These are phyloP conservation scores for Lasioglossum calceatum DNA, from an alignment of 2,888 invertebrate genomes.

Conservation along the genomic window DNA sequence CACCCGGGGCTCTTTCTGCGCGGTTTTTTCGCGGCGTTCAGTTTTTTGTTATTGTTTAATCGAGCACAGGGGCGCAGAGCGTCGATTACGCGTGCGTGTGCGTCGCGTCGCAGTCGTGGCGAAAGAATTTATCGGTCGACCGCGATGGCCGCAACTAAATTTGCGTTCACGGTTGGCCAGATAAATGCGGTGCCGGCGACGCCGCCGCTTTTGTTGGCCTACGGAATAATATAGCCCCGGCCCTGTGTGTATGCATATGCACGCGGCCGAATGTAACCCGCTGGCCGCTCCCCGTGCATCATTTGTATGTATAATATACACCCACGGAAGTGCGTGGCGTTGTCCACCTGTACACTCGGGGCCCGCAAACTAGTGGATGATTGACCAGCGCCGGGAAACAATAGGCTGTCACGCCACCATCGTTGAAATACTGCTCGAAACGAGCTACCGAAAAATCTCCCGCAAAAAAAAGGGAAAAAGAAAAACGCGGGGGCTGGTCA, in stretches of 20 bases:
- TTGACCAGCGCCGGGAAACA: constrained; percentile 67
- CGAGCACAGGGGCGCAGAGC: constrained; percentile 44
- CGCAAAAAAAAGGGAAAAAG: neutral
- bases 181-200: constrained; percentile 71
- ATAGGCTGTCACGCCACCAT: constrained; percentile 59
- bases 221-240: constrained; percentile 65
- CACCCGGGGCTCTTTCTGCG: neutral
- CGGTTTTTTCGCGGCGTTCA: neutral
- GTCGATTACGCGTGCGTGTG: constrained; percentile 56
- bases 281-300: constrained; percentile 29
- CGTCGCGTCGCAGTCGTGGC: constrained; percentile 50
- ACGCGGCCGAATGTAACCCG: constrained; percentile 20
- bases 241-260: constrained; percentile 41
- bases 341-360: constrained; percentile 50
- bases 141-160: constrained; percentile 72
- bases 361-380: constrained; percentile 69
- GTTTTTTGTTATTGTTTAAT: constrained; percentile 58
- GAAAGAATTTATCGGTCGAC: constrained; percentile 72
- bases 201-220: constrained; percentile 69
- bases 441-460: constrained; percentile 19
- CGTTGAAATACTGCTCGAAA: constrained; percentile 51
- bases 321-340: constrained; percentile 52
- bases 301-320: constrained; percentile 60
- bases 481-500: neutral
- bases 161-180: constrained; percentile 70